Base-by-base conservation (phyloP, 2,113 vertebrate species). In the Sisor rabdophorus region DNA sequence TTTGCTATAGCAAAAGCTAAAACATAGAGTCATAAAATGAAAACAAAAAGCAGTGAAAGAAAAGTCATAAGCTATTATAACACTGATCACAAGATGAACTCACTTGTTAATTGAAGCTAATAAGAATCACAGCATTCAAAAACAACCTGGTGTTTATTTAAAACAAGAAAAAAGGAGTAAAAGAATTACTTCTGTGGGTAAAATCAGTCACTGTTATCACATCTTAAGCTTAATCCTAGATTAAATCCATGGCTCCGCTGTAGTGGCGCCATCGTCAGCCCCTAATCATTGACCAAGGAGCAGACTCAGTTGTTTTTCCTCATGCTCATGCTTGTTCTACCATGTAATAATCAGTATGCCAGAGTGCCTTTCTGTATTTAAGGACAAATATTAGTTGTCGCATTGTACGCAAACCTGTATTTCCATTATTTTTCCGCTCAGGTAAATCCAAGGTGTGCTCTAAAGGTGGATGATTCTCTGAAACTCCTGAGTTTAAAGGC, bases 381-480 rank as follows among this genome's bases (percentile, higher is more conserved):
- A 54, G 48, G 52, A 52, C 50, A 61, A 63, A n/a, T 36, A 30
- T 30, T 59, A 36, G 48, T 54, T n/a, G 19, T 75, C 20, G 22
- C 30, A 28, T 32, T n/a, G 22, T 22, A 76, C 3, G 19, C 40
- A 65, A 26, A 80, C 79, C 79, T 54, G 52, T 12, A 61, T 76
- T 69, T 36, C 36, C 28, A 26, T 12, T 9, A 56, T 54, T 73
- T 12, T 12, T 63, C 53, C 71, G 63, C 22, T 76, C 52, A 4
- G 59, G 53, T 40, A 69, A 30, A 59, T 67, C 28, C 24, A 3
- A n/a, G 24, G 36, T 36, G 54, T 65, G 24, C n/a, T 71, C 68
- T 26, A 32, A 20, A 36, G 67, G 19, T 36, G 53, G 6, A 11
- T 48, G 54, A 26, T 48, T 61, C 58, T 70, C 68, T 48, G 36